A percentile compares a stretch with the other conserved stretches of the same genome.
These are phyloP conservation scores for Mesaphorura yosii DNA, from an alignment of 1,140 invertebrate genomes.

Conservation along the genomic window DNA sequence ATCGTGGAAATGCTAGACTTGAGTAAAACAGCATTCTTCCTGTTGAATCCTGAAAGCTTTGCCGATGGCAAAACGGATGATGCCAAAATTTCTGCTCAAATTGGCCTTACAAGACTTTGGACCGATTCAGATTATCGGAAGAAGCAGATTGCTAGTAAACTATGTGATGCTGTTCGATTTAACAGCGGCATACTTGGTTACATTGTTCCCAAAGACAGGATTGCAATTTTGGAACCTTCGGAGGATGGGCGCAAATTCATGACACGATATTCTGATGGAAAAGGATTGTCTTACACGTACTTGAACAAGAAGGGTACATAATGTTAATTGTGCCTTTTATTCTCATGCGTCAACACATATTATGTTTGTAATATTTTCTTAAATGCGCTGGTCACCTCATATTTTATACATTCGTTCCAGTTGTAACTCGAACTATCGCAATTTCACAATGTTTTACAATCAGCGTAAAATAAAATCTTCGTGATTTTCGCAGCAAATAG, in stretches of 20 bases:
- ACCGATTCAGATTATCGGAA: slow-evolving; percentile 23
- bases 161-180: slow-evolving; percentile 22
- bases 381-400: too few species aligned
- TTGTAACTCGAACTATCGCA: too few species aligned
- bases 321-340: too few species aligned
- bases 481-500: too few species aligned
- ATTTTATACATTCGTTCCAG: too few species aligned
- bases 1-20: slow-evolving; percentile 14
- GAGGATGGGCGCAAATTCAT: slow-evolving; percentile 26
- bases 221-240: slow-evolving; percentile 27
- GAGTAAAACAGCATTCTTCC: not conserved
- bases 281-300: slow-evolving; percentile 19
- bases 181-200: slow-evolving; percentile 17
- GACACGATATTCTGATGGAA: slow-evolving; percentile 14
- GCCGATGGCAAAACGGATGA: not conserved
- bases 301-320: too few species aligned
- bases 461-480: too few species aligned
- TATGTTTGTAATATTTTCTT: too few species aligned
- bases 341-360: too few species aligned
- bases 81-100: not conserved
- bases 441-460: too few species aligned
- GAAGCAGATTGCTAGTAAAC: slow-evolving; percentile 20
- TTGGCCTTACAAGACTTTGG: slow-evolving; percentile 27
- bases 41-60: not conserved
- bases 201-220: slow-evolving; percentile 18